Evolutionary conservation across 2,888 invertebrate genomes (phyloP).

Genomic region (Megaustenia siamemsis): DNA sequence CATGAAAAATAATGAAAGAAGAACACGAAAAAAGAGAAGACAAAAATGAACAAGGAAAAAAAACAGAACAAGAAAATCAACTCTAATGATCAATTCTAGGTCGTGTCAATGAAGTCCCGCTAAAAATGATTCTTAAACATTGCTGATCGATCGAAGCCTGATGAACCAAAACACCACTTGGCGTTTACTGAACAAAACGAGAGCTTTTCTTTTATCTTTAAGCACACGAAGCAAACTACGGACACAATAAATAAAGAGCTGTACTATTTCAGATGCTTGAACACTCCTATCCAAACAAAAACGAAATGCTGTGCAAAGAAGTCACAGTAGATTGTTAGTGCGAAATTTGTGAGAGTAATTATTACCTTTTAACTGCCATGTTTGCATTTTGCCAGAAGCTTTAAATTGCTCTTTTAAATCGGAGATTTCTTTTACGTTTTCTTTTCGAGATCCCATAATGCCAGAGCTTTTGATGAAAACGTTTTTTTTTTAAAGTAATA

Average conservation of each 20-base stretch:
- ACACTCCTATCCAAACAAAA: neutral
- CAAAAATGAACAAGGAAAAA: neutral
- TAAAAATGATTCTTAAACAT: neutral
- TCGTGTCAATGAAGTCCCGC: neutral
- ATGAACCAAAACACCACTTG: slow-evolving; percentile 7
- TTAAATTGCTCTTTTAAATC: neutral
- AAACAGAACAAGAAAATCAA: neutral
- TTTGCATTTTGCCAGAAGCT: neutral
- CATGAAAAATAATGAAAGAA: too few relatives aligned
- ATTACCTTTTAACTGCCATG: neutral
- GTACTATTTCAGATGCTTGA: neutral
- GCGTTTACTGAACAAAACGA: neutral
- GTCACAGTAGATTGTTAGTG: neutral
- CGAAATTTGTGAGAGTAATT: neutral
- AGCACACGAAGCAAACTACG: neutral
- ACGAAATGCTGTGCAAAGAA: neutral
- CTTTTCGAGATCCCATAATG: neutral
- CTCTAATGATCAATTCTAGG: neutral
- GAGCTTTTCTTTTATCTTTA: neutral
- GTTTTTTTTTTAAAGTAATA: too few relatives aligned
- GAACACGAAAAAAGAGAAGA: neutral
- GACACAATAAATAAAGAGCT: neutral
- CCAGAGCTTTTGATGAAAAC: too few relatives aligned
- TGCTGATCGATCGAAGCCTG: slow-evolving; percentile 1
- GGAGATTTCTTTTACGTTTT: neutral